Evolutionary conservation across 2,113 vertebrate species (phyloP), one percentile per base, ranked within the genome.

Genomic region (Choloepus hoffmanni): DNA sequence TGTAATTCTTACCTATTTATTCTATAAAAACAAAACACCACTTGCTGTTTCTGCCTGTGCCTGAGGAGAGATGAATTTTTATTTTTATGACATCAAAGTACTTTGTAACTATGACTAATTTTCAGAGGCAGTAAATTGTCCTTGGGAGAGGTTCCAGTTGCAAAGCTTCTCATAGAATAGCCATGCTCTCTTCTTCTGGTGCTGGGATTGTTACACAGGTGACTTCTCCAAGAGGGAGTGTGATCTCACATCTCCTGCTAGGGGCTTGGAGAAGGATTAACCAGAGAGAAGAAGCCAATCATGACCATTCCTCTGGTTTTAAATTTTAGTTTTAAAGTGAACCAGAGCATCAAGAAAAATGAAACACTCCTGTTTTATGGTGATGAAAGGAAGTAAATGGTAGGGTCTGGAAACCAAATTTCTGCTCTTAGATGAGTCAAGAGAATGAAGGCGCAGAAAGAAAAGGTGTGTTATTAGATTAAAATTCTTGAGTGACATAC

Each of bases 71-170:
- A 94, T 84, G 76, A 68, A 11, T 24, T 95, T 88, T 97, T 97
- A 94, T 96, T 95, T 95, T 95, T 97, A 94, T 97, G 94, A 97
- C 94, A 68, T 97, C 88, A n/a, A 85, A 95, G 94, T 81, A 24
- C 94, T 95, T 85, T 92, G 94, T 96, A 97, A 92, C 96, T 84
- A 93, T 92, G 96, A 70, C 60, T 0, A 93, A 85, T 84, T 94
- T 95, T 86, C 82, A 94, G 10, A 63, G 89, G 90, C 79, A 78
- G 73, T 92, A 92, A 96, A 96, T 83, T 85, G 89, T 92, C 53
- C 50, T 28, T 9, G 43, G 78, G 94, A 78, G 68, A 87, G 53
- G 21, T 63, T 90, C 45, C 62, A 72, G 19, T 77, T 24, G 77
- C 50, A 72, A 86, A 58, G 5, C 23, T 36, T 65, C 63, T 43